Evolutionary conservation across 2,797 vertebrate species (phyloP).

Genomic region (Rhyacichthys aspro): DNA sequence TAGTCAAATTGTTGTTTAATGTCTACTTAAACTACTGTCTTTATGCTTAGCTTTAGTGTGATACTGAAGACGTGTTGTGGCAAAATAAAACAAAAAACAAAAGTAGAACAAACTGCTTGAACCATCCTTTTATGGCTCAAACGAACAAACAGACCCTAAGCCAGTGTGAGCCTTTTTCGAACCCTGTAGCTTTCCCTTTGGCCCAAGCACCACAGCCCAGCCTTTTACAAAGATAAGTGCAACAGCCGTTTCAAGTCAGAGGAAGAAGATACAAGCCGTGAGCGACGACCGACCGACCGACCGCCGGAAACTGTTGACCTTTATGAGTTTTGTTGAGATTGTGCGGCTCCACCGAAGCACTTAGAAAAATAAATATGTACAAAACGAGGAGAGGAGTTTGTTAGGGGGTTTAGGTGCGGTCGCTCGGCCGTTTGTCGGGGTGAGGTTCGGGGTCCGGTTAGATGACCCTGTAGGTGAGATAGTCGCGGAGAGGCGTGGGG

Average conservation of each 20-base stretch:
- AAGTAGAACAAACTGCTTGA: no score
- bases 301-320: constrained; percentile 24
- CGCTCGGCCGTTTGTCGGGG: constrained; percentile 21
- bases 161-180: background rate
- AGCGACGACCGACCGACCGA: no score
- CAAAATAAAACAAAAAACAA: no score
- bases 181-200: constrained; percentile 19
- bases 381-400: constrained; percentile 43
- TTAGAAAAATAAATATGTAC: constrained; percentile 73
- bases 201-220: constrained; percentile 15
- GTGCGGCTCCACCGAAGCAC: constrained; percentile 15
- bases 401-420: constrained; percentile 37
- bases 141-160: background rate
- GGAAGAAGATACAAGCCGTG: background rate
- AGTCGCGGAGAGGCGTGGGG: constrained; percentile 86
- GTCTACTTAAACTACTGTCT: no score
- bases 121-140: background rate
- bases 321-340: background rate
- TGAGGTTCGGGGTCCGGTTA: constrained; percentile 28
- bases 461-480: constrained; percentile 89
- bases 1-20: no score
- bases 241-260: constrained; percentile 43
- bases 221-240: constrained; percentile 26
- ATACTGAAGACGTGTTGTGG: no score
- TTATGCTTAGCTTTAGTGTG: no score